A percentile compares a stretch with the other conserved stretches of the same genome.
These are phyloP conservation scores for Eristalinus aeneus DNA, from an alignment of 2,888 invertebrate species.

Conservation along the genomic window DNA sequence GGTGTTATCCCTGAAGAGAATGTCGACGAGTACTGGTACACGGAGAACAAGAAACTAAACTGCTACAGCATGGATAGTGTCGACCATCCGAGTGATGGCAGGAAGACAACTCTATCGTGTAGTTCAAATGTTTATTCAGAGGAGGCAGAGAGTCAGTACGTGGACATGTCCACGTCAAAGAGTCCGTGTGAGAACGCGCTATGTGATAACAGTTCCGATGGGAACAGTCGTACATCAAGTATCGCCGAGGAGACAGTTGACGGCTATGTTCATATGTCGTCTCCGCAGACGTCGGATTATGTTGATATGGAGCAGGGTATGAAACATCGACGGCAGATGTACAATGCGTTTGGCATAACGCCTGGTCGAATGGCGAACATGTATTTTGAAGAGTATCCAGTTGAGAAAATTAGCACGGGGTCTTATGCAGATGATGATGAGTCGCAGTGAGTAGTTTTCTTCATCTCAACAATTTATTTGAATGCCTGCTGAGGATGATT, in stretches of 20 bases:
- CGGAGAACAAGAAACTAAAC: conserved; percentile 68
- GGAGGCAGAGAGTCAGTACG: conserved; percentile 75
- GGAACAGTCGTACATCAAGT: conserved; percentile 85
- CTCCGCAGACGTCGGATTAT: conserved; percentile 81
- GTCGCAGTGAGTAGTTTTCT: conserved; percentile 73
- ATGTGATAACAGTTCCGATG: conserved; percentile 80
- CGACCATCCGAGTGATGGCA: conserved; percentile 25
- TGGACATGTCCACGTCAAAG: conserved; percentile 82
- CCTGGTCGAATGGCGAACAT: conserved; percentile 88
- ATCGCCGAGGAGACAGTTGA: conserved; percentile 82
- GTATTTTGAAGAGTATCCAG: conserved; percentile 88
- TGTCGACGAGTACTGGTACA: conserved; percentile 80
- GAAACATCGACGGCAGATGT: conserved; percentile 71
- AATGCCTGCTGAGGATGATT: too few relatives aligned
- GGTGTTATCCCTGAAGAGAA: conserved; percentile 84
- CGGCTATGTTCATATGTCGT: conserved; percentile 87
- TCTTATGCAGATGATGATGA: conserved; percentile 85
- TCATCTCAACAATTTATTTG: too few relatives aligned
- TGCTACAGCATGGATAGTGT: conserved; percentile 57
- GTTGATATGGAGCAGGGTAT: conserved; percentile 83
- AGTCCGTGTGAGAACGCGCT: conserved; percentile 82
- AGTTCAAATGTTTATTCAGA: conserved; percentile 54
- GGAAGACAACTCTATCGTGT: conserved; percentile 15
- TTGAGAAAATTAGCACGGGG: conserved; percentile 91
- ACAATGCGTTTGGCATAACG: conserved; percentile 78